Base-by-base conservation (phyloP, 2,888 invertebrate genomes). In the Yponomeuta cagnagella region DNA sequence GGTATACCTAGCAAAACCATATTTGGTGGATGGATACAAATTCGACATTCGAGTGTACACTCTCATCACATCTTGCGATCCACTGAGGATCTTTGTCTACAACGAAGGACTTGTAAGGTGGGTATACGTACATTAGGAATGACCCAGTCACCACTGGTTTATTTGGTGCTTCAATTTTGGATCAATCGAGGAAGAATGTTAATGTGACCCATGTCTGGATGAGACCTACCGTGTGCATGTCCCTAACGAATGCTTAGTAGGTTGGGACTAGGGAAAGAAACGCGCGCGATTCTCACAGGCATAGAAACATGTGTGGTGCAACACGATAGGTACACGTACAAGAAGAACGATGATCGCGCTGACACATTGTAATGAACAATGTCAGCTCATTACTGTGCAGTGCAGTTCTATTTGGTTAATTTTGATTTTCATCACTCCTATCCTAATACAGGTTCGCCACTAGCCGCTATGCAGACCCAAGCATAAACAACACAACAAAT, bases 41-140 rank as follows among this genome's bases (percentile, higher is more conserved):
- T 98, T 98, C 85, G 98, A 98, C 86, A 93, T 98, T 72, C 93
- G 98, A 73, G 95, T 98, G 12, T 98, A 98, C 84, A 95, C 96
- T 0, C 90, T 98, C 48, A 96, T 98, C 73, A 97, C 98, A 0
- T 97, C 97, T 0, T 97, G 97, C 82, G 97, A 98, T 87, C 98
- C 98, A 1, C 92, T 98, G 64, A 93, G 98, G 75, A 95, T 98
- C 75, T 98, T 96, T 84, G 95, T 98, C 9, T 98, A 96, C 86
- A 97, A 97, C 79, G 98, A 98, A 89, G 98, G 98, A 1, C 93
- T 98, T 73, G 97, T 95, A 8, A 94, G 96, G 95, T 95, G 79
- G 71, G 71, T 71, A 23, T 48, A 15, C 3, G 1, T 58, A 43
- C 43, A 8, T 8, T 8, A 6, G 43, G 5, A 43, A 43, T 43